These are phyloP conservation scores for Bovichtus variegatus DNA, from an alignment of 2,797 vertebrate species.

Conservation along the genomic window DNA sequence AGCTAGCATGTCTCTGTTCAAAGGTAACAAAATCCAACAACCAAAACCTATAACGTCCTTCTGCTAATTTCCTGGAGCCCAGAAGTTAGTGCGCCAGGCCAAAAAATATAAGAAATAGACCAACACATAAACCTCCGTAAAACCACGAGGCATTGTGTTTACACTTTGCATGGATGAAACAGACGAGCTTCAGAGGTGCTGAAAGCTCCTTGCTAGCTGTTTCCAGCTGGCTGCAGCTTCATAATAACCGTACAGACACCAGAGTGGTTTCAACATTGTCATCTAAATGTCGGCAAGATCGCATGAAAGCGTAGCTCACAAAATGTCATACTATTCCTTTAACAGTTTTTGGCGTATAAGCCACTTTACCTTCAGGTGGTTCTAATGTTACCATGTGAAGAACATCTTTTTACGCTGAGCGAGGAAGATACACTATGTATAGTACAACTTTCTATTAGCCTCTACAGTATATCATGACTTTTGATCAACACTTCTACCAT, in stretches of 20 bases:
- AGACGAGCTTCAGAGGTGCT: not conserved
- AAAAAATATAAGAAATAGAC: not conserved
- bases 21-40: not conserved
- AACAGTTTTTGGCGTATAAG: not conserved
- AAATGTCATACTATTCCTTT: not conserved
- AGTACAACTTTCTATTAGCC: conserved; percentile 6
- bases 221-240: not conserved
- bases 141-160: not conserved
- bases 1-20: not conserved
- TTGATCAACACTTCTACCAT: conserved; percentile 22
- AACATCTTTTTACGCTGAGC: conserved; percentile 1
- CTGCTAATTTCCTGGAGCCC: not conserved
- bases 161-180: not conserved
- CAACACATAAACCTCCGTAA: not conserved
- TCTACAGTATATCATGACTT: conserved; percentile 19
- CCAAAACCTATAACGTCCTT: not conserved
- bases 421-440: conserved; percentile 5
- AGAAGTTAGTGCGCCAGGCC: not conserved
- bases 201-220: not conserved
- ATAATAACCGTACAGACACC: not conserved
- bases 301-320: not conserved
- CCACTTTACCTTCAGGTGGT: conserved; percentile 5
- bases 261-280: not conserved
- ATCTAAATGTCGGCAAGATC: not conserved
- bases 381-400: conserved; percentile 9